These are phyloP conservation scores for Ypsolopha scabrella DNA, from an alignment of 2,888 invertebrate genomes.

Conservation along the genomic window DNA sequence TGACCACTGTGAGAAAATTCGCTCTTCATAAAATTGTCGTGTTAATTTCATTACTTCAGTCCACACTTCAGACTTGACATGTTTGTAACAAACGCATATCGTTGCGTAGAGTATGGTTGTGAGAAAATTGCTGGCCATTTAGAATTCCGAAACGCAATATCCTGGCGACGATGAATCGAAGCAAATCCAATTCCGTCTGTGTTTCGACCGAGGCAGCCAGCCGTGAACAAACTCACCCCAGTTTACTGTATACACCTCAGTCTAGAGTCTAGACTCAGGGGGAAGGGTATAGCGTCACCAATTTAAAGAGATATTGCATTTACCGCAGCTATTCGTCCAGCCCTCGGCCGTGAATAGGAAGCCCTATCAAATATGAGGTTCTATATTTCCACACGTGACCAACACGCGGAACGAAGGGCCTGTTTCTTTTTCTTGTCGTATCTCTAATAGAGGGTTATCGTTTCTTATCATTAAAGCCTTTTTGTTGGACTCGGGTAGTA, in stretches of 20 bases:
- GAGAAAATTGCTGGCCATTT: too few relatives aligned
- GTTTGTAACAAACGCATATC: neutral
- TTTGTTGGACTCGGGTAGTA: neutral
- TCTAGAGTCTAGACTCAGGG: neutral
- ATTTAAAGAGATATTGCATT: conserved; percentile 1
- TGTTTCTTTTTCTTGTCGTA: neutral
- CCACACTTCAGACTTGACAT: too few relatives aligned
- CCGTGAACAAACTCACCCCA: neutral
- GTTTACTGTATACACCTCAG: neutral
- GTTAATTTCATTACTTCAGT: conserved; percentile 2
- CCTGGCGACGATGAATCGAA: conserved; percentile 1
- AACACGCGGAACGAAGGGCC: neutral
- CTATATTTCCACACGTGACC: neutral
- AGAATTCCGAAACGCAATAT: neutral
- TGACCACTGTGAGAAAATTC: neutral
- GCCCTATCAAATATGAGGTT: neutral
- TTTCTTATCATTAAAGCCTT: neutral
- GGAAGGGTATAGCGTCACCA: conserved; percentile 1
- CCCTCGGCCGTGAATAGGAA: neutral
- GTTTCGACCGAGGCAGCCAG: neutral
- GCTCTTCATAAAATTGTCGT: conserved; percentile 3
- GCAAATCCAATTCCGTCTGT: conserved; percentile 1
- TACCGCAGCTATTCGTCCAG: neutral
- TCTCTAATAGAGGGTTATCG: neutral
- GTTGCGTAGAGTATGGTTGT: neutral